Evolutionary conservation across 2,113 vertebrate species (phyloP).

Genomic region (Anguilla japonica): DNA sequence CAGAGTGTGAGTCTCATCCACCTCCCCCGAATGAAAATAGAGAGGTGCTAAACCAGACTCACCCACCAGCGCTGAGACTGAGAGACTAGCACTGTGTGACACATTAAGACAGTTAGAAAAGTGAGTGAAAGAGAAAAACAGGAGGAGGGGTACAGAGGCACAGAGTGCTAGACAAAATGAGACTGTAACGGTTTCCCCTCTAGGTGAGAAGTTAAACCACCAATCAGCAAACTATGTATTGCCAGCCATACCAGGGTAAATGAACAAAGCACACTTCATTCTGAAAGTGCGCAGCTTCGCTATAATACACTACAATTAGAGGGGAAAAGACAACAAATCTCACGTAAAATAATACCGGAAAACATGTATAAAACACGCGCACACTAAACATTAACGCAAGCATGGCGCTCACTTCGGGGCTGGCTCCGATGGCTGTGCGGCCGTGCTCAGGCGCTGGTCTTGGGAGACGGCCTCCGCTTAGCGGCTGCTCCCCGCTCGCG

Average conservation of each 20-base stretch:
- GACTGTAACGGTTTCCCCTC: background rate
- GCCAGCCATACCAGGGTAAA: background rate
- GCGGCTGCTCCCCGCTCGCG: conserved; percentile 30
- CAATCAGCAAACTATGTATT: background rate
- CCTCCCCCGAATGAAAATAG: background rate
- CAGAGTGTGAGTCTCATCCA: background rate
- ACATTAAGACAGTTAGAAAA: background rate
- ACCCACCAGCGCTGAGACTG: background rate
- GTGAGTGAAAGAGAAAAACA: background rate
- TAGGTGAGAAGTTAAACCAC: background rate
- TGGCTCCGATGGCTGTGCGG: background rate
- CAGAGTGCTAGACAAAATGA: background rate
- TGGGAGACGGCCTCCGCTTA: background rate
- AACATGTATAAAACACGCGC: background rate
- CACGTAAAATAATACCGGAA: background rate
- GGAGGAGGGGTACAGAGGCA: background rate
- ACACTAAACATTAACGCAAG: background rate
- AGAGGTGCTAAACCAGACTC: background rate
- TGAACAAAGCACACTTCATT: background rate
- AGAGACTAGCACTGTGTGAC: background rate
- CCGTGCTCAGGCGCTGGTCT: background rate
- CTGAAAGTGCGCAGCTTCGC: background rate
- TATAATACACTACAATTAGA: background rate
- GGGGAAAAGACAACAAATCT: background rate
- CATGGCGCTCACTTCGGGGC: background rate